A percentile compares a stretch with the other conserved stretches of the same genome.
Evolutionary conservation across 2,888 invertebrate species (phyloP).

Genomic region (Brachycybe producta): DNA sequence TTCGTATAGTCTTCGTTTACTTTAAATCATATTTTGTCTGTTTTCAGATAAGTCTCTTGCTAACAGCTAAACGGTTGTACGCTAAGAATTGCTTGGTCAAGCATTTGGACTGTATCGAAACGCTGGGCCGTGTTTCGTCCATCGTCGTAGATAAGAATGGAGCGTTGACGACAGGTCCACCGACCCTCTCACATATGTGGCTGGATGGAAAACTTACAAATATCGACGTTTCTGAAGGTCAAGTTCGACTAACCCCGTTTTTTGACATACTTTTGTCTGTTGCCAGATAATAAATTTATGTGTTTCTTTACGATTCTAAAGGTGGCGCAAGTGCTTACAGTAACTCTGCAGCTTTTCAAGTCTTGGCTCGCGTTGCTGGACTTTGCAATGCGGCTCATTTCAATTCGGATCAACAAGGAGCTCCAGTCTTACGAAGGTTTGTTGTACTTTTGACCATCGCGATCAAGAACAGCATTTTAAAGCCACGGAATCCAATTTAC

Average conservation of each 20-base stretch:
- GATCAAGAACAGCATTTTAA: not conserved
- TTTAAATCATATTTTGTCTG: not conserved
- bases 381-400: slow-evolving; percentile 98
- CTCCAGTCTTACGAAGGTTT: slow-evolving; percentile 3
- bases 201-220: slow-evolving; percentile 97
- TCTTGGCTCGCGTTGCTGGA: slow-evolving; percentile 82
- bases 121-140: slow-evolving; percentile 93
- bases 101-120: slow-evolving; percentile 98
- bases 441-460: not conserved
- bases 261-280: not conserved
- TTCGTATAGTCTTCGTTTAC: not conserved
- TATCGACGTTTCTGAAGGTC: slow-evolving; percentile 76
- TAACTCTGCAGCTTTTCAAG: slow-evolving; percentile 67
- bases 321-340: slow-evolving; percentile 47
- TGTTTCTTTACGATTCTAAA: not conserved
- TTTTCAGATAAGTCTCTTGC: slow-evolving; percentile 66
- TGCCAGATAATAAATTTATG: not conserved
- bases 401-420: slow-evolving; percentile 67
- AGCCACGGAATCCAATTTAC: not conserved
- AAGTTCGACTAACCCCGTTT: not conserved
- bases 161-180: slow-evolving; percentile 93
- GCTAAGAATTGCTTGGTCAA: slow-evolving; percentile 97
- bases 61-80: slow-evolving; percentile 98
- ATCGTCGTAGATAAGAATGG: slow-evolving; percentile 99
- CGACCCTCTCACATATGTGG: slow-evolving; percentile 99